phyloP scores from a whole-genome alignment of 2,888 invertebrate genomes.

The Morpho deidamia region DNA sequence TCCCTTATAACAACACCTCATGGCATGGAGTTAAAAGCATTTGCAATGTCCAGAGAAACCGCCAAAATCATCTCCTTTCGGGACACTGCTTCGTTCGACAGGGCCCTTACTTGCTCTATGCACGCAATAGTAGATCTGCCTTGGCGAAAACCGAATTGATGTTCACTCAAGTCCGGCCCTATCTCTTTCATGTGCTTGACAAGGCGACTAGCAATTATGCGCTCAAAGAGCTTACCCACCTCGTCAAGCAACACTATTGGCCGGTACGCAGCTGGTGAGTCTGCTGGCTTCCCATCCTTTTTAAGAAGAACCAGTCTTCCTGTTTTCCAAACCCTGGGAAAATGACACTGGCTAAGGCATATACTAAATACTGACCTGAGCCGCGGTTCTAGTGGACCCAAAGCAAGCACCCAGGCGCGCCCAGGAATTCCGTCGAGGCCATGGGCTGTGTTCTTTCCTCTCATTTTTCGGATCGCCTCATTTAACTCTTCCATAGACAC shows the following conservation, averaged over 20 bases:
- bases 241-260: slow-evolving; percentile 19
- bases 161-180: not conserved
- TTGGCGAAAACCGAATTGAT: slow-evolving; percentile 11
- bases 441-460: slow-evolving; percentile 10
- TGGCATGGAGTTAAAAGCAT: slow-evolving; percentile 28
- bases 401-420: slow-evolving; percentile 5
- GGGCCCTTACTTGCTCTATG: not conserved
- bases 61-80: slow-evolving; percentile 18
- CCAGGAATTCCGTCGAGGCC: slow-evolving; percentile 23
- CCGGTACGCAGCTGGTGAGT: slow-evolving; percentile 11
- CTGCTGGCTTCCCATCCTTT: slow-evolving; percentile 5
- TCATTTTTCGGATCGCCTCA: not conserved
- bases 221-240: slow-evolving; percentile 15
- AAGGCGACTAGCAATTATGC: slow-evolving; percentile 10
- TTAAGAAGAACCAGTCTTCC: slow-evolving; percentile 10
- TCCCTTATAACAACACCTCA: slow-evolving; percentile 12
- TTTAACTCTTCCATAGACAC: too few relatives aligned
- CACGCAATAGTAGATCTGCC: slow-evolving; percentile 16
- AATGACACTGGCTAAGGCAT: slow-evolving; percentile 13
- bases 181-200: slow-evolving; percentile 1
- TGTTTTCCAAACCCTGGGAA: slow-evolving; percentile 16
- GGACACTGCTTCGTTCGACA: slow-evolving; percentile 11
- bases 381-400: slow-evolving; percentile 8
- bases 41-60: slow-evolving; percentile 24
- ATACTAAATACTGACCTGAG: slow-evolving; percentile 7